A percentile compares a stretch with the other conserved stretches of the same genome.
Conservation (phyloP, 2,797 vertebrate genomes). For the Oreortyx pictus region DNA sequence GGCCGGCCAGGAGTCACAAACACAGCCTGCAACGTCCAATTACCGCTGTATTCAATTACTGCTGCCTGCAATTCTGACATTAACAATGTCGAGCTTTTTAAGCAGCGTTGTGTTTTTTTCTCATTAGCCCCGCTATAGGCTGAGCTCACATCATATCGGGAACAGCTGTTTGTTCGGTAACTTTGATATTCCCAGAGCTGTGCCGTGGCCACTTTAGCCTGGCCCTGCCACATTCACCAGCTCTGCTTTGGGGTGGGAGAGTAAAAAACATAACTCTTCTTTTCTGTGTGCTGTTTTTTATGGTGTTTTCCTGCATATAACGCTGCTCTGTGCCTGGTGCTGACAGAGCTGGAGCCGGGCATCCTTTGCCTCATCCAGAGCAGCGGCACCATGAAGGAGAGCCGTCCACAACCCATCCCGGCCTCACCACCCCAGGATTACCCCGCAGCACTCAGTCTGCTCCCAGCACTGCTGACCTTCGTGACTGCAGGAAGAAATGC, state of each 20-base stretch:
- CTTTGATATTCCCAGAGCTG: background rate
- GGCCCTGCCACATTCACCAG: background rate
- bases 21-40: slow-evolving; percentile 26
- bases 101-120: background rate
- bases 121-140: background rate
- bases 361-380: background rate
- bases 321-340: background rate
- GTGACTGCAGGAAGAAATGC: background rate
- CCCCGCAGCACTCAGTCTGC: background rate
- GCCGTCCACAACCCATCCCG: background rate
- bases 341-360: slow-evolving; percentile 27
- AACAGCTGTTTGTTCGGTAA: background rate
- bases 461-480: background rate
- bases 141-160: background rate
- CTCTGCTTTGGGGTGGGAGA: background rate
- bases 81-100: slow-evolving; percentile 1
- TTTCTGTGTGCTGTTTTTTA: background rate
- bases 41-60: slow-evolving; percentile 21
- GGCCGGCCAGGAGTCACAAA: slow-evolving; percentile 30
- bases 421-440: background rate
- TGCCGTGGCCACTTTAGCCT: background rate
- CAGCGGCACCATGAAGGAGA: background rate
- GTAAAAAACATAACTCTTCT: background rate
- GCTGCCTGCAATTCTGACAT: background rate
- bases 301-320: background rate